Evolutionary conservation across 1,140 invertebrate genomes (phyloP).

Genomic region (Sitodiplosis mosellana): DNA sequence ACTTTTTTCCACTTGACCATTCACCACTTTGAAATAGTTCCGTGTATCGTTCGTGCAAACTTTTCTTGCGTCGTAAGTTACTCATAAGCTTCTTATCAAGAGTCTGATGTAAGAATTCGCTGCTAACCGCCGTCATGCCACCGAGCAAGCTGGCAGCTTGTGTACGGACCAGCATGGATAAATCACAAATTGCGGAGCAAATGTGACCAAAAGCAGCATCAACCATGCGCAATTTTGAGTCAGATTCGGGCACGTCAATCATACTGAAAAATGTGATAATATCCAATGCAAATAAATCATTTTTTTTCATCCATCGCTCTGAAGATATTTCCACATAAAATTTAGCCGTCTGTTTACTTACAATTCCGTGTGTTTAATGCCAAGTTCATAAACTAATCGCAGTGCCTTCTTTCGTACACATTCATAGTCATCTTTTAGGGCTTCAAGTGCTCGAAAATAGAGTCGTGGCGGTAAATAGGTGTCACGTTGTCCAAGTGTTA

Average conservation of each 20-base stretch:
- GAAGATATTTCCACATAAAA: not conserved
- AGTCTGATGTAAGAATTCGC: conserved; percentile 84
- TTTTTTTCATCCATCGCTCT: not conserved
- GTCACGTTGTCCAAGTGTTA: conserved; percentile 62
- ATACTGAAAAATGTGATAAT: conserved; percentile 36
- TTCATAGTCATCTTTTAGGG: conserved; percentile 86
- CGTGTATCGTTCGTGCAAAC: conserved; percentile 68
- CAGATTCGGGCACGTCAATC: conserved; percentile 42
- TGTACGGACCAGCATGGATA: conserved; percentile 68
- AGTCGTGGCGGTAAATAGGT: conserved; percentile 55
- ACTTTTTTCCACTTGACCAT: conserved; percentile 80
- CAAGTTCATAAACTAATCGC: conserved; percentile 68
- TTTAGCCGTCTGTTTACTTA: conserved; percentile 19
- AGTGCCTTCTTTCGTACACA: conserved; percentile 73
- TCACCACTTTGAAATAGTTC: conserved; percentile 65
- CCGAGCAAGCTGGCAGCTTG: conserved; percentile 67
- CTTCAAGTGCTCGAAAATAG: conserved; percentile 64
- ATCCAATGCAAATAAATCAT: conserved; percentile 3
- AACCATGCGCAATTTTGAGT: conserved; percentile 63
- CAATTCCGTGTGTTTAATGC: conserved; percentile 74
- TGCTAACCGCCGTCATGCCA: conserved; percentile 69
- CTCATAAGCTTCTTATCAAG: conserved; percentile 98
- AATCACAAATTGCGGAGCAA: conserved; percentile 82
- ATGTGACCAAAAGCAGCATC: conserved; percentile 96
- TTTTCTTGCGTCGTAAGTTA: conserved; percentile 66